phyloP scores from a whole-genome alignment of 2,888 invertebrate genomes.

The Chelonus formosanus region DNA sequence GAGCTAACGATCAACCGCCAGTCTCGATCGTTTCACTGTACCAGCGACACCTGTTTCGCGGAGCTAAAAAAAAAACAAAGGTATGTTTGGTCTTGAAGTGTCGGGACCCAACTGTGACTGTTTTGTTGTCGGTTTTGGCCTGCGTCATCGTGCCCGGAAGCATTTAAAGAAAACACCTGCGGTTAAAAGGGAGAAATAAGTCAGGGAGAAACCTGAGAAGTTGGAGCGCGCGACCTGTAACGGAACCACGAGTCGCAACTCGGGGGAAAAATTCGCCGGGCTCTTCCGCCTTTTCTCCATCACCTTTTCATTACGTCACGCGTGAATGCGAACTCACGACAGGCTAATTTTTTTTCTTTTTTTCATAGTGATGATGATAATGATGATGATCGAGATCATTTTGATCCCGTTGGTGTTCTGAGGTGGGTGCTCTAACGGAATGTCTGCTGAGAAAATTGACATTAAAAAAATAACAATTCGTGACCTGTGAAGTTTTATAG shows the following conservation, averaged over 20 bases:
- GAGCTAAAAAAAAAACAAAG: constrained; percentile 14
- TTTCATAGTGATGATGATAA: not conserved
- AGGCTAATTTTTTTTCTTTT: no score
- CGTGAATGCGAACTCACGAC: constrained; percentile 8
- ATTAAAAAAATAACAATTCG: no score
- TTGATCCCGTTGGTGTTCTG: not conserved
- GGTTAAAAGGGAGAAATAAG: constrained; percentile 13
- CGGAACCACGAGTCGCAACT: constrained; percentile 26
- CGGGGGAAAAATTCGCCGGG: constrained; percentile 13
- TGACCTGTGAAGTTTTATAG: no score
- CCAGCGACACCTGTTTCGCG: constrained; percentile 46
- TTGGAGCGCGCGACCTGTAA: constrained; percentile 25
- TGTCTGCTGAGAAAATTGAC: no score
- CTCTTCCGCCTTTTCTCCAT: constrained; percentile 23
- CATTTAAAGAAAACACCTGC: constrained; percentile 13
- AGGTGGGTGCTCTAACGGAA: no score
- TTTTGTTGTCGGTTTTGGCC: constrained; percentile 7
- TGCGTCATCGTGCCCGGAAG: not conserved
- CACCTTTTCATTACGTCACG: constrained; percentile 23
- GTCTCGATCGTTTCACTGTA: constrained; percentile 60
- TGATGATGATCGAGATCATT: not conserved
- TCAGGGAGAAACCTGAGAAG: constrained; percentile 14
- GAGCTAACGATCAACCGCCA: constrained; percentile 50
- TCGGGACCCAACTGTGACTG: not conserved
- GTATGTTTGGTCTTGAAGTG: constrained; percentile 2